phyloP scores from a whole-genome alignment of 2,113 vertebrate genomes.

The Calyptomena viridis region DNA sequence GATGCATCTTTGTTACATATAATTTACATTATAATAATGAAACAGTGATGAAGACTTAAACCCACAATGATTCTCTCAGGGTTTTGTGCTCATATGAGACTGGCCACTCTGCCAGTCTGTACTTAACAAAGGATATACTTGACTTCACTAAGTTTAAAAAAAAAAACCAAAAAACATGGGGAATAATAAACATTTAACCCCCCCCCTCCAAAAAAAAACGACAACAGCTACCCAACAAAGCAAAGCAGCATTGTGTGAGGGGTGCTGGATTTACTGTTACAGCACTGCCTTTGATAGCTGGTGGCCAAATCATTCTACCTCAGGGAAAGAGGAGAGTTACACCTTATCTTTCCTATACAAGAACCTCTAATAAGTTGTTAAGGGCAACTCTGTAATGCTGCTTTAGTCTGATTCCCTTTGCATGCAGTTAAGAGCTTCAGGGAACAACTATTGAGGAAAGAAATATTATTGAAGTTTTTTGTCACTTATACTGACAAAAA shows the following conservation, averaged over 20 bases:
- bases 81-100: background rate
- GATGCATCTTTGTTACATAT: background rate
- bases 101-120: background rate
- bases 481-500: background rate
- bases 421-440: background rate
- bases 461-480: background rate
- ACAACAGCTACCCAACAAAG: background rate
- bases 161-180: accelerated
- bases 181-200: background rate
- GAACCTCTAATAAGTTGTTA: background rate
- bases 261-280: background rate
- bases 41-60: background rate
- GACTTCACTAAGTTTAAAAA: background rate
- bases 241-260: background rate
- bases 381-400: background rate
- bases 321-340: background rate
- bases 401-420: background rate
- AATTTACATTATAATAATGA: background rate
- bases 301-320: background rate
- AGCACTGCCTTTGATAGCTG: background rate
- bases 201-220: background rate
- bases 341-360: background rate
- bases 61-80: background rate
- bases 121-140: background rate
- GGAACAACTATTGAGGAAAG: background rate